phyloP scores from a whole-genome alignment of 2,888 invertebrate genomes.

The Platycheirus rosarum region DNA sequence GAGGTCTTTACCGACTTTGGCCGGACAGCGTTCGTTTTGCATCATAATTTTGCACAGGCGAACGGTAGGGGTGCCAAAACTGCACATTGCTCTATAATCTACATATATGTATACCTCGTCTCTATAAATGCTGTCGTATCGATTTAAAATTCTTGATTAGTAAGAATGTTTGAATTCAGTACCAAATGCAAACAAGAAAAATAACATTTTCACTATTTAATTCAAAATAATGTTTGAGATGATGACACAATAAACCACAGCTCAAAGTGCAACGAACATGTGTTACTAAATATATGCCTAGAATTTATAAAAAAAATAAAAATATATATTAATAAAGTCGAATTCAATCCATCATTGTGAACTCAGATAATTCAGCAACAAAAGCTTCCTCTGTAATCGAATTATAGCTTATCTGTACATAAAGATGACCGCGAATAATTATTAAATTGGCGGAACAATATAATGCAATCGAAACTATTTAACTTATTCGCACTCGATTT shows the following conservation, averaged over 20 bases:
- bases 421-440: constrained; percentile 43
- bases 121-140: no score
- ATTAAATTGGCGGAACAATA: constrained; percentile 25
- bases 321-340: no score
- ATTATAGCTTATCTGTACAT: constrained; percentile 35
- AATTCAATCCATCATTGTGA: background rate
- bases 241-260: constrained; percentile 39
- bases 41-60: no score
- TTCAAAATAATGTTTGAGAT: constrained; percentile 31
- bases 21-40: no score
- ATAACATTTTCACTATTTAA: constrained; percentile 35
- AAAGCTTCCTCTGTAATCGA: constrained; percentile 23
- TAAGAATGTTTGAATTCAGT: constrained; percentile 10
- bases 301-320: background rate
- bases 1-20: no score
- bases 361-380: constrained; percentile 19
- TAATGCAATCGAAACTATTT: constrained; percentile 41
- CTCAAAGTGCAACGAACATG: constrained; percentile 24
- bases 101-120: no score
- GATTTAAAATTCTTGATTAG: no score
- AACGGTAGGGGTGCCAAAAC: no score
- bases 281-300: constrained; percentile 6
- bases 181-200: background rate
- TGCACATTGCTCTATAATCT: no score
- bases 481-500: constrained; percentile 2